A percentile compares a stretch with the other conserved stretches of the same genome.
Conservation (phyloP, 53 echinoderm and acorn worm species). For the Zoroaster sp. region DNA sequence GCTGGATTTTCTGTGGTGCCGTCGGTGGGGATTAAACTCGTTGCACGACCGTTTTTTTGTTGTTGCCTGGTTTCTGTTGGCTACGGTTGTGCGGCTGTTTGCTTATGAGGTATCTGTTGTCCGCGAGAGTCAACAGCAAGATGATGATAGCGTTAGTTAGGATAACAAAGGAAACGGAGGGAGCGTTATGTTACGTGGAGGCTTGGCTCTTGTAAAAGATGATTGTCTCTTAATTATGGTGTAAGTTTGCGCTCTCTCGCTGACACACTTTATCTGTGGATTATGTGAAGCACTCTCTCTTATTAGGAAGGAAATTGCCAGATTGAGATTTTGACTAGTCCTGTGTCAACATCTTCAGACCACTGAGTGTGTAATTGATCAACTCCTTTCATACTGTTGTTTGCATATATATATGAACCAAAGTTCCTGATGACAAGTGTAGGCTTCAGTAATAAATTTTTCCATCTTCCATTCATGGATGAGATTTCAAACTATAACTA, state of each 20-base stretch:
- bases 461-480: no score
- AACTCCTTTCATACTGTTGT: background rate
- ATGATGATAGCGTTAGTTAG: conserved; percentile 36
- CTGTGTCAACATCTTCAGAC: background rate
- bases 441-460: no score
- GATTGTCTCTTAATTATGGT: conserved; percentile 51
- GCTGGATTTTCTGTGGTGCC: background rate
- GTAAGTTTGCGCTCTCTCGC: background rate
- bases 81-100: background rate
- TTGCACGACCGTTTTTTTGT: background rate
- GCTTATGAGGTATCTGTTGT: background rate
- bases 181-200: conserved; percentile 8
- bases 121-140: conserved; percentile 13
- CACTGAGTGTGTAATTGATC: background rate
- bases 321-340: background rate
- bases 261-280: background rate
- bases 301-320: background rate
- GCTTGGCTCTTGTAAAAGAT: background rate
- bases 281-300: background rate
- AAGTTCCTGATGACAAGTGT: no score
- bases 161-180: conserved; percentile 40
- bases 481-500: no score
- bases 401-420: no score
- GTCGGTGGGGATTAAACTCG: conserved; percentile 31
- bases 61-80: conserved; percentile 14